Conservation (phyloP, 2,113 vertebrate species). For the Todiramphus saurophagus region DNA sequence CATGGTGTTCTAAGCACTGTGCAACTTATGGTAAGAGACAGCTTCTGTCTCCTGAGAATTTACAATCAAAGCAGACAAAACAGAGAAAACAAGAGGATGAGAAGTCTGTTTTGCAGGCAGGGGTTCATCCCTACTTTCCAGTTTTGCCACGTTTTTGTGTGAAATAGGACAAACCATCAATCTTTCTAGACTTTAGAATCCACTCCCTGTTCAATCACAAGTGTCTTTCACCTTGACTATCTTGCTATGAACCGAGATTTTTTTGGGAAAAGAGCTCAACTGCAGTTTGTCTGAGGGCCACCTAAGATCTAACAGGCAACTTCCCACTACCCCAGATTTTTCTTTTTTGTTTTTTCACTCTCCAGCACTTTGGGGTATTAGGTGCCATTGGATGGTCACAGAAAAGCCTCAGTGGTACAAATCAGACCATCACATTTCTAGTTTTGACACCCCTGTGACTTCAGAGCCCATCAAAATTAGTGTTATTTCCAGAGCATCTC, state of each 20-base stretch:
- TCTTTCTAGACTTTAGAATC: not conserved
- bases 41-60: not conserved
- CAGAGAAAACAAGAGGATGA: not conserved
- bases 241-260: not conserved
- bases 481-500: not conserved
- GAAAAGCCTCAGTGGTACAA: not conserved
- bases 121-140: not conserved
- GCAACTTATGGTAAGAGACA: not conserved
- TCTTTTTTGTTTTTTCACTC: not conserved
- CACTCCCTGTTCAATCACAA: not conserved
- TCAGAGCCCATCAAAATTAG: not conserved
- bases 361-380: no score
- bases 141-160: not conserved
- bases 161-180: not conserved
- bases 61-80: not conserved
- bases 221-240: not conserved
- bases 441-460: not conserved
- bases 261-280: not conserved
- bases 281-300: not conserved
- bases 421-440: not conserved
- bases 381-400: no score
- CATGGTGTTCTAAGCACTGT: not conserved
- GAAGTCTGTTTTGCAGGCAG: not conserved
- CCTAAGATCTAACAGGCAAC: not conserved
- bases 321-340: not conserved